Base-by-base conservation (phyloP, 2,797 vertebrate genomes). In the Luscinia megarhynchos region DNA sequence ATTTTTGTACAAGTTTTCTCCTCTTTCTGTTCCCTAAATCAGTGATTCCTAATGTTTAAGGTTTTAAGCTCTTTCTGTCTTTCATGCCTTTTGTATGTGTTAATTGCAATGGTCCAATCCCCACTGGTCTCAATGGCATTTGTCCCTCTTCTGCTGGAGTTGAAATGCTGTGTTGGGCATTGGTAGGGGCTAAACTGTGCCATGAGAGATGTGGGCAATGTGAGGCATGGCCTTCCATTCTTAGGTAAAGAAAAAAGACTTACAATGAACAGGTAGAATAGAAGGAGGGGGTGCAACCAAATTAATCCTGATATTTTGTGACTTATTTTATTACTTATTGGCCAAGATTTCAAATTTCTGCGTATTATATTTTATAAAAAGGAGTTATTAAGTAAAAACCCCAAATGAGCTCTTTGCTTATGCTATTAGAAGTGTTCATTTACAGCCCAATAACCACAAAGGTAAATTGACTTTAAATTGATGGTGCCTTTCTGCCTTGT, bases 391-490 rank as follows among this genome's bases (percentile, higher is more conserved):
- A 70, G 30, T 57, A 66, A 93, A 74, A 83, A 11, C 22, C 23
- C 22, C 1, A 1, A 23, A 85, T 76, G 61, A 88, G 40, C 38
- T 46, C 66, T 68, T 62, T 70, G 17, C 14, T 84, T 73, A 27
- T 32, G 50, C 24, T 81, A 1, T 73, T 64, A 53, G 27, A 61
- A 21, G 7, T 62, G 34, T 68, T 85, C n/a, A 48, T 94, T 93
- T 93, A 57, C 45, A 90, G 46, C 45, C 59, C 69, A 63, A 46
- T 88, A 91, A 84, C 51, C 21, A 40, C 76, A 93, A 78, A 75
- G 43, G 59, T 85, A 84, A 95, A 94, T 81, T 66, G 50, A 64
- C 54, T 91, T 90, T 43, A 87, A 85, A 90, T 58, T 78, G 40
- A 43, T 72, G 34, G 48, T 34, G 17, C 30, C 43, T 84, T 93